Conservation (phyloP, 2,888 invertebrate genomes). For the Notocelia uddmanniana region DNA sequence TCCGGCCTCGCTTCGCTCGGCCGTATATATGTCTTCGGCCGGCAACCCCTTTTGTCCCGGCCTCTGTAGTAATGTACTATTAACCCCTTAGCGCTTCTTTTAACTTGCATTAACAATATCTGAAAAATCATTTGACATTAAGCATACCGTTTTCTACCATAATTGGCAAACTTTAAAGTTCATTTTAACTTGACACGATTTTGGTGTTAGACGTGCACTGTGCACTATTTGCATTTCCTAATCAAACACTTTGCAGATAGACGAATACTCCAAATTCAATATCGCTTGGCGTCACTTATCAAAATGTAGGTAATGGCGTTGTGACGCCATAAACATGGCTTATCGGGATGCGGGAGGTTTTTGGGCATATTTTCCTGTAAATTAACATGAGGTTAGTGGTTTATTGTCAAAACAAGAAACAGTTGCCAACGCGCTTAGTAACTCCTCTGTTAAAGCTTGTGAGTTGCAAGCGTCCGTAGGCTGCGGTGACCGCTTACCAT, state of each 20-base stretch:
- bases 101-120: not conserved
- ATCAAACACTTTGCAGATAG: constrained; percentile 14
- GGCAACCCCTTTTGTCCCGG: too few relatives aligned
- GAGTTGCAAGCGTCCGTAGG: too few relatives aligned
- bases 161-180: not conserved
- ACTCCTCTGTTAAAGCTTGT: too few relatives aligned
- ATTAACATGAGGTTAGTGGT: not conserved
- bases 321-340: constrained; percentile 1
- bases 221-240: constrained; percentile 19
- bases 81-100: too few relatives aligned
- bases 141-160: not conserved
- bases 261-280: constrained; percentile 17
- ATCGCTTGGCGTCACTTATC: constrained; percentile 10
- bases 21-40: too few relatives aligned
- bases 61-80: too few relatives aligned
- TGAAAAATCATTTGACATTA: not conserved
- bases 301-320: not conserved
- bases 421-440: not conserved
- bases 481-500: too few relatives aligned
- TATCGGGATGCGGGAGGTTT: constrained; percentile 6
- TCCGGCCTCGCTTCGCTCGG: too few relatives aligned
- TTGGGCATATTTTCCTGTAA: not conserved
- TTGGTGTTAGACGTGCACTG: not conserved
- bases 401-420: not conserved
- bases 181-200: not conserved